Evolutionary conservation across 2,888 invertebrate genomes (phyloP), one percentile per base, ranked within the genome.

Genomic region (Punctoribates punctum): DNA sequence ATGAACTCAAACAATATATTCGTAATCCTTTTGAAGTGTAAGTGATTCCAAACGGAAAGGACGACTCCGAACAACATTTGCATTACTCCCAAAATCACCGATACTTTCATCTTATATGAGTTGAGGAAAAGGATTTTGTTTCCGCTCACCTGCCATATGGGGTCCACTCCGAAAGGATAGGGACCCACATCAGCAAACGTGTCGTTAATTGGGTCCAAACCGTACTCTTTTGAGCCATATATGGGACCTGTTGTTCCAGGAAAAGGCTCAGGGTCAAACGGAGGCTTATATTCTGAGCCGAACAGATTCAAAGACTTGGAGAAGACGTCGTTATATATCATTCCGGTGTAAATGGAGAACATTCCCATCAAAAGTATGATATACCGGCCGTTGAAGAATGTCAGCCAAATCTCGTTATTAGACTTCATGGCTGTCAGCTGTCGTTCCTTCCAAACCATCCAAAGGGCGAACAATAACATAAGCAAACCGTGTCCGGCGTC

Each of bases 241-340:
- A 42, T 42, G 11, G 42, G 42, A 11, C 13, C 42, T 9, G 4
- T 42, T 9, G 9, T 1, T 9, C 11, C 8, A 11, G 42, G 42
- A 42, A 42, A 11, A 11, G 42, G 42, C 1, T 5, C 42, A 5
- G 42, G 42, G 13, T 42, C 42, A 42, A 42, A 42, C 20, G 11
- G 46, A n/a, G 0, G 78, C 85, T 84, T 83, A 96, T 96, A 98
- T 79, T 91, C 88, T 0, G 95, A 93, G 1, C 95, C 94, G 86
- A 98, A 98, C 73, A 98, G 88, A 84, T 98, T 98, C 73, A 97
- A 83, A 6, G 96, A 93, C 84, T 96, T 97, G 27, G 96, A 94
- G 87, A 98, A 99, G 57, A 94, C 88, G 84, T 99, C 99, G 85
- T 99, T 99, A 87, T 99, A 99, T 79, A 99, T 93, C 9, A 98